Evolutionary conservation across 2,113 vertebrate genomes (phyloP), one percentile per base, ranked within the genome.

Genomic region (Bos javanicus): DNA sequence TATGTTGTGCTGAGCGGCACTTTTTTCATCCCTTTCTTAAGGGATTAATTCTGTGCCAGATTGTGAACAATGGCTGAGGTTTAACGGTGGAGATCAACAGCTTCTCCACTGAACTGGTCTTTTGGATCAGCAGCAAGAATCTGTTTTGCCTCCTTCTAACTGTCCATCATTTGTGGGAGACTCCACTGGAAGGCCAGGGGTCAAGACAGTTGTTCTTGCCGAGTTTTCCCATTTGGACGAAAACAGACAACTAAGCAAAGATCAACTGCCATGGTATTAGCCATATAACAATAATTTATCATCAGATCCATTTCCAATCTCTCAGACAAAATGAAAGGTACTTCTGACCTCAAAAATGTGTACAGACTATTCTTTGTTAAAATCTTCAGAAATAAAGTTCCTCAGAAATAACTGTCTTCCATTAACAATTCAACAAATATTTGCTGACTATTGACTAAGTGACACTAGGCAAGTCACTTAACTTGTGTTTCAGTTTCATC

Each of bases 31-130:
- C 97, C 93, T 98, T 96, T 95, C 90, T 98, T 97, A 96, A 96
- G 96, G 98, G 97, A 98, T 98, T 98, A 98, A 98, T 92, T 98
- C 92, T 92, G 92, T 92, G 94, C 86, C 81, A 97, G 95, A 92
- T 48, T 95, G 86, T 95, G 89, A 98, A 97, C 96, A 98, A 97
- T 86, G 88, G 92, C 96, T 96, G 78, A 97, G 56, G 82, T 74
- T 54, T 97, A 94, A 88, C n/a, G 92, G 64, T 89, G 71, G 85
- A 97, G 94, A 97, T 89, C 94, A 93, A 95, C 62, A 92, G 97
- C 86, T 91, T 97, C 83, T 96, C 87, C 90, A 78, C 26, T 46
- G 90, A 81, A 91, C 0, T 13, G 36, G n/a, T 67, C 94, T 96
- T 94, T 48, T 23, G 88, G 50, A 64, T 67, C 46, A 91, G 92